Base-by-base conservation (phyloP, 2,888 invertebrate species). In the Alentia gelatinosa region DNA sequence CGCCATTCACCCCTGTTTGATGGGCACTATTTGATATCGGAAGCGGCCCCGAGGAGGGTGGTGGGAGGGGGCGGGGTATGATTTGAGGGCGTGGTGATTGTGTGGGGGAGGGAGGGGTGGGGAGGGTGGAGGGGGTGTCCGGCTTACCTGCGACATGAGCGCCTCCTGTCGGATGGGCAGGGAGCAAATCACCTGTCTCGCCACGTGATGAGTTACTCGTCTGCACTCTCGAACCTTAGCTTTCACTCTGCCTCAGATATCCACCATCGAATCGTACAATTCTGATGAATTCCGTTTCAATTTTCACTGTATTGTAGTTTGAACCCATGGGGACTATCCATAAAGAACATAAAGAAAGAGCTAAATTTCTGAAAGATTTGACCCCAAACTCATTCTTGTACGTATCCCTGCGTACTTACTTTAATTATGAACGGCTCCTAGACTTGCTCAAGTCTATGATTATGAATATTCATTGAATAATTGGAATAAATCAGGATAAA, bases 21-120 rank as follows among this genome's bases (percentile, higher is more conserved):
- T 86, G 86, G 86, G 33, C 33, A 33, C 15, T 86, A 50, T 50
- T 86, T 86, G 86, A 86, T 86, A 86, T 86, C 47, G 9, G 86
- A 86, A 30, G 86, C 50, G 26, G 86, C n/a, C 35, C 19, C 23
- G 33, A 74, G 30, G 74, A 15, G 74, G 74, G 47, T 9, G 47
- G 47, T 9, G 47, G 47, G 47, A n/a, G 74, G 30, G 74, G 39
- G 9, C 9, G 47, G 42, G 30, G n/a, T 19, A n/a, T 86, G 42
- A 86, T 86, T 86, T 47, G 79, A 79, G 79, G 63, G 63, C 15
- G 35, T 7, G 7, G 74, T 7, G 79, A 30, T 12, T 9, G 79
- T n/a, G 74, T 30, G 74, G 74, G 74, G 9, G 74, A 7, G 42
- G 40, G 5, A 40, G 83, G 42, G 40, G 23, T 35, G 74, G 30